Conservation (phyloP, 37 sponge, comb jelly and placozoan species). For the Diacarnus erythraeanus region DNA sequence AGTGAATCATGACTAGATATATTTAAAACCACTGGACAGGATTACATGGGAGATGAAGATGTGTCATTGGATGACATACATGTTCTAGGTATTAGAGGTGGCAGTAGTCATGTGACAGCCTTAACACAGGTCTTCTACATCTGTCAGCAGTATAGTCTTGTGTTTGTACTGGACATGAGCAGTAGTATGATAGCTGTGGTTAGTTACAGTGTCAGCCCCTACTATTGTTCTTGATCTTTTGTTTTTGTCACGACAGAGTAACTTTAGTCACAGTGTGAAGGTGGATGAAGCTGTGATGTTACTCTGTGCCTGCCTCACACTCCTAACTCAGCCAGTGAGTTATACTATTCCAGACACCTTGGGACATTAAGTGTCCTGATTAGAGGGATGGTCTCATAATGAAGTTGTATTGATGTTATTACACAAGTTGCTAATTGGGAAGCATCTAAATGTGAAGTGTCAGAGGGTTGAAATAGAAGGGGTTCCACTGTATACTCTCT, state of each 20-base stretch:
- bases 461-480: no score
- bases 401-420: no score
- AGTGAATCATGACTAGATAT: neutral
- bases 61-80: neutral
- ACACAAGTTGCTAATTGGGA: no score
- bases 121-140: slow-evolving; percentile 46
- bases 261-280: slow-evolving; percentile 41
- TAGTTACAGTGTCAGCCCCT: neutral
- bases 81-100: slow-evolving; percentile 5
- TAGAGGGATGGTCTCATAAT: neutral
- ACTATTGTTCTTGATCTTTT: neutral
- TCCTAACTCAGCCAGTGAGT: slow-evolving; percentile 67
- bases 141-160: slow-evolving; percentile 57
- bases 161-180: slow-evolving; percentile 78
- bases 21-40: neutral
- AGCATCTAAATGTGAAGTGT: no score
- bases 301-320: slow-evolving; percentile 35
- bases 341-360: no score
- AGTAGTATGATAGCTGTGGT: slow-evolving; percentile 68
- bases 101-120: slow-evolving; percentile 6
- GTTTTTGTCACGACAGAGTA: slow-evolving; percentile 28
- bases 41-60: neutral
- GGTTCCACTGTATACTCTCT: no score
- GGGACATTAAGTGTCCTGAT: no score
- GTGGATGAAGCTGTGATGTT: slow-evolving; percentile 49